Evolutionary conservation across 2,888 invertebrate species (phyloP).

Genomic region (Apodemia mormo): DNA sequence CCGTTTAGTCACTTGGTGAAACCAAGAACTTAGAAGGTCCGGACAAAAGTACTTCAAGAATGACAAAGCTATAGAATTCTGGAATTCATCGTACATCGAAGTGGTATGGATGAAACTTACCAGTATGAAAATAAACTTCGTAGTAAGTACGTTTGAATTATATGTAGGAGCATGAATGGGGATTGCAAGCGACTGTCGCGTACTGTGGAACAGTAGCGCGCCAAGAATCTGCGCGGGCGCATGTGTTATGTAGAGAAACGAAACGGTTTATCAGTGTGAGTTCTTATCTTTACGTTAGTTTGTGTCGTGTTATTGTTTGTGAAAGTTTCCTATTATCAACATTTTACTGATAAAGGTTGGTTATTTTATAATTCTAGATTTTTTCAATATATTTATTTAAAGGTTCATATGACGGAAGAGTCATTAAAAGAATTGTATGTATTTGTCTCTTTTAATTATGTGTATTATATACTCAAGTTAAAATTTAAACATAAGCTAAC

Average conservation of each 20-base stretch:
- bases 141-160: not conserved
- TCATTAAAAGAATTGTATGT: not conserved
- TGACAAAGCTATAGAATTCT: no score
- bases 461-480: no score
- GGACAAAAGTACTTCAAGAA: no score
- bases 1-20: no score
- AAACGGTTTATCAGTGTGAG: slow-evolving; percentile 35
- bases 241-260: slow-evolving; percentile 47
- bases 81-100: no score
- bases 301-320: slow-evolving; percentile 17
- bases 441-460: no score
- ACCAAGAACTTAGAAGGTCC: no score
- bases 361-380: not conserved
- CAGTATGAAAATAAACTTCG: no score
- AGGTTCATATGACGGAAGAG: not conserved
- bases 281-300: slow-evolving; percentile 8
- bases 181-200: not conserved
- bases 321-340: not conserved
- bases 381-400: not conserved
- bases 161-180: slow-evolving; percentile 9
- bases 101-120: no score
- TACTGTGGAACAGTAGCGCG: slow-evolving; percentile 53
- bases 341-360: not conserved
- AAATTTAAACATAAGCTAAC: no score
- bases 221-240: slow-evolving; percentile 51